Percentiles rank a stretch among this genome's conserved stretches.
Evolutionary conservation across 2,113 vertebrate species (phyloP).

Genomic region (Campylomormyrus tamandua): DNA sequence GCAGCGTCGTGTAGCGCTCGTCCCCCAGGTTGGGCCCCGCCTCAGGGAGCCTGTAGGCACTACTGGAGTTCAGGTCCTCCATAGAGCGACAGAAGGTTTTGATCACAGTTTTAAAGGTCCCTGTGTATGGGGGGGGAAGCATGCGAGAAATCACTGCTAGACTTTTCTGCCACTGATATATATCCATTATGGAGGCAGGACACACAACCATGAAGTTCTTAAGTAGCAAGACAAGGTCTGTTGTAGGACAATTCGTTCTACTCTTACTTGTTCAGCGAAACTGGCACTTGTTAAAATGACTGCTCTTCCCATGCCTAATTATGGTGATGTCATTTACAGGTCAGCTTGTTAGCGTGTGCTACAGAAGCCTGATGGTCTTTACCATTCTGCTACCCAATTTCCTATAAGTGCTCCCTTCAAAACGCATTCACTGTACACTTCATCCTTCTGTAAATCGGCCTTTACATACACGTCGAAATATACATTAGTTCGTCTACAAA

Average conservation of each 20-base stretch:
- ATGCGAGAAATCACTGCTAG: not conserved
- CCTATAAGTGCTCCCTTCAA: too few species aligned
- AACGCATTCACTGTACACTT: too few species aligned
- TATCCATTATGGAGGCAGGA: not conserved
- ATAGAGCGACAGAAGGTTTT: slow-evolving; percentile 59
- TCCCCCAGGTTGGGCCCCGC: not conserved
- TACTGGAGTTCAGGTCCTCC: slow-evolving; percentile 61
- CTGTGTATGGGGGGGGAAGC: not conserved
- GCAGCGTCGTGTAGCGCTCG: slow-evolving; percentile 38
- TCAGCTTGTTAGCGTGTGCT: too few species aligned
- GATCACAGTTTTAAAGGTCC: slow-evolving; percentile 30
- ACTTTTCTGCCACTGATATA: not conserved
- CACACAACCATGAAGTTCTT: not conserved
- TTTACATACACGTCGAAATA: too few species aligned
- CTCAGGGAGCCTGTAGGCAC: slow-evolving; percentile 42
- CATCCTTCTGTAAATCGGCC: too few species aligned
- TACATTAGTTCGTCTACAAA: too few species aligned
- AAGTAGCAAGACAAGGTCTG: not conserved
- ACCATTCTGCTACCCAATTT: too few species aligned
- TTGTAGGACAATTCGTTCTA: not conserved
- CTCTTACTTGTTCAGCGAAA: too few species aligned
- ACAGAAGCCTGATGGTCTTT: too few species aligned
- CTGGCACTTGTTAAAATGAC: too few species aligned
- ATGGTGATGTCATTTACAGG: too few species aligned
- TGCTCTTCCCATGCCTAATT: too few species aligned